Evolutionary conservation across 2,113 vertebrate species (phyloP).

Genomic region (Caretta caretta): DNA sequence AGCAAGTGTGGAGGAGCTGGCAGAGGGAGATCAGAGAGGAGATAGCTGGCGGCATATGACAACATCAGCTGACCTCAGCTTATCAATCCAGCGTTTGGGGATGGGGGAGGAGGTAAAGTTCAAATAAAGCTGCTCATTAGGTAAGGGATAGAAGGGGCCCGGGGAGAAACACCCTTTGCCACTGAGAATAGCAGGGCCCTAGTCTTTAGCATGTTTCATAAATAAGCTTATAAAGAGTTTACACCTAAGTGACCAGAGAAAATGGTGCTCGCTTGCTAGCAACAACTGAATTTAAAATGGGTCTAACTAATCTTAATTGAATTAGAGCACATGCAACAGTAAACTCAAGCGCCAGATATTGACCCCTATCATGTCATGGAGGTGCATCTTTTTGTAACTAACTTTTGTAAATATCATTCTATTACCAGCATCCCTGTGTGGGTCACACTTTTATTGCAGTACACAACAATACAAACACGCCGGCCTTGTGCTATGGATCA

Average conservation of each 20-base stretch:
- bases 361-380: neutral
- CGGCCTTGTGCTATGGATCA: fast-evolving
- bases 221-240: neutral
- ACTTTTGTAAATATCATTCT: neutral
- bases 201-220: neutral
- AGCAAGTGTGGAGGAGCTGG: neutral
- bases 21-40: neutral
- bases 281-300: neutral
- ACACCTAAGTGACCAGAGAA: neutral
- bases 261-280: neutral
- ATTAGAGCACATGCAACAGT: neutral
- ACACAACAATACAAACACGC: fast-evolving
- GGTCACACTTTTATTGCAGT: neutral
- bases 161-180: neutral
- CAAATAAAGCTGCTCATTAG: neutral
- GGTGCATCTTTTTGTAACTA: neutral
- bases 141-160: neutral
- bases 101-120: neutral
- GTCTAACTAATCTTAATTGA: neutral
- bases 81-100: neutral
- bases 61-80: neutral
- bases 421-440: neutral
- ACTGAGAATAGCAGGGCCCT: neutral
- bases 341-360: neutral
- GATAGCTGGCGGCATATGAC: neutral